phyloP scores from a whole-genome alignment of 2,113 vertebrate genomes.

The Syngnathoides biaculeatus region DNA sequence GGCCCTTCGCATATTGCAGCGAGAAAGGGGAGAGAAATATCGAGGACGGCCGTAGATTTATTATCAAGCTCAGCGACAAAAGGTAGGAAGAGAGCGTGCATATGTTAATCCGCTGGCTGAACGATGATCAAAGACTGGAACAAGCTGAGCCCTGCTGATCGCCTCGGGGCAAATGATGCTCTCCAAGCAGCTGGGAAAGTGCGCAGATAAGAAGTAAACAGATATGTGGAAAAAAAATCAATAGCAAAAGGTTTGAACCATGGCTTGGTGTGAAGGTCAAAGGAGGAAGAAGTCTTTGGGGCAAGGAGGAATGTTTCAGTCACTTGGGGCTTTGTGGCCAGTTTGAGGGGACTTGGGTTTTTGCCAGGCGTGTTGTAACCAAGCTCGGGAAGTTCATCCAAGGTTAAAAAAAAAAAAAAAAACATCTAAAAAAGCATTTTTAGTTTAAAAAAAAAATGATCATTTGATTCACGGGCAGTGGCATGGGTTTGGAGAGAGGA shows the following conservation, averaged over 20 bases:
- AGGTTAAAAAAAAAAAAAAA: constrained; percentile 25
- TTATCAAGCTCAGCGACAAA: constrained; percentile 71
- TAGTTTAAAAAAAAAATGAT: constrained; percentile 27
- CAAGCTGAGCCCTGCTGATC: constrained; percentile 80
- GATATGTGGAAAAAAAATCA: constrained; percentile 72
- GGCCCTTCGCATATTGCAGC: constrained; percentile 53
- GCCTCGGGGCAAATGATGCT: constrained; percentile 77
- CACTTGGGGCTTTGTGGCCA: constrained; percentile 44
- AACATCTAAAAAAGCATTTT: too few relatives aligned
- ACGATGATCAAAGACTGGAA: constrained; percentile 82
- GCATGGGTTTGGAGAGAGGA: constrained; percentile 27
- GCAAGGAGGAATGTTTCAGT: constrained; percentile 45
- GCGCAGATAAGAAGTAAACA: constrained; percentile 71
- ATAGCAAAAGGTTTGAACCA: constrained; percentile 51
- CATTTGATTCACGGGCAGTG: constrained; percentile 37
- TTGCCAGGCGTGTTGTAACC: constrained; percentile 43
- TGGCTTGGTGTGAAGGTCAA: constrained; percentile 56
- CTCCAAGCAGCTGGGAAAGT: constrained; percentile 68
- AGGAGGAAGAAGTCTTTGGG: constrained; percentile 35
- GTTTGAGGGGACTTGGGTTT: constrained; percentile 48
- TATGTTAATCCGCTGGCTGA: constrained; percentile 79
- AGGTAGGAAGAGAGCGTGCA: constrained; percentile 74
- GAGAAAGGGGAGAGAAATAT: constrained; percentile 33
- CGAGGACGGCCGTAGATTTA: constrained; percentile 67
- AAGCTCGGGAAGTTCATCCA: constrained; percentile 36